Evolutionary conservation across 2,113 vertebrate species (phyloP).

Genomic region (Gymnogyps californianus): DNA sequence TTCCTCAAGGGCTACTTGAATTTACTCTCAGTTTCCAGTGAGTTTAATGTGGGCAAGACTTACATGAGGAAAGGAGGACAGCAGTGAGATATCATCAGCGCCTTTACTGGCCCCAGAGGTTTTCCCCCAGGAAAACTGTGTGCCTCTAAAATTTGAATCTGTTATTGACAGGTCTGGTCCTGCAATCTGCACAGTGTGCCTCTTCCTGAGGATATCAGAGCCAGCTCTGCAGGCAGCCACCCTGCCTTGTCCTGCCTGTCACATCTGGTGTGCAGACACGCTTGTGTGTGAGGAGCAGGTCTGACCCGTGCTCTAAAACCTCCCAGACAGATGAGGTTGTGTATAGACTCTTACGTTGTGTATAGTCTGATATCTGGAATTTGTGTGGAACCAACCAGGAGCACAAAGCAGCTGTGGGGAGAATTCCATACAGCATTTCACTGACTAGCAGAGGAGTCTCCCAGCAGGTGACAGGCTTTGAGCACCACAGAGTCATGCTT

Average conservation of each 20-base stretch:
- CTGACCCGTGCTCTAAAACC: not conserved
- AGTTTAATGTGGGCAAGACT: not conserved
- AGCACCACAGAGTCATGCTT: not conserved
- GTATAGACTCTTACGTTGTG: rapidly evolving
- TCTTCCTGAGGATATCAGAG: not conserved
- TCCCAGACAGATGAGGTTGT: not conserved
- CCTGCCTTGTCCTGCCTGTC: not conserved
- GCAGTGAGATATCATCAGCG: not conserved
- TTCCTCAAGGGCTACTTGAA: not conserved
- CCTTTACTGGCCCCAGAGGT: not conserved
- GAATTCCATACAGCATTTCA: not conserved
- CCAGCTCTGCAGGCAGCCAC: not conserved
- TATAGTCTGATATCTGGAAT: not conserved
- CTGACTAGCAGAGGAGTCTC: not conserved
- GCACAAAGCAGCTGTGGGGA: not conserved
- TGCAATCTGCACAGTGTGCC: not conserved
- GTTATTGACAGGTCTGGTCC: not conserved
- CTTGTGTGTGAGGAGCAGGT: not conserved
- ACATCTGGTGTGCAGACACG: rapidly evolving
- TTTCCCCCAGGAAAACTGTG: not conserved
- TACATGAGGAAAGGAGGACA: not conserved
- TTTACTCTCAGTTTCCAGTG: not conserved
- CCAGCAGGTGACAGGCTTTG: not conserved
- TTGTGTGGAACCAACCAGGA: too few species aligned
- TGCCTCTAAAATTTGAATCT: not conserved